A percentile compares a stretch with the other conserved stretches of the same genome.
These are phyloP conservation scores for Chrysopa pallens DNA, from an alignment of 1,140 invertebrate genomes.

Conservation along the genomic window DNA sequence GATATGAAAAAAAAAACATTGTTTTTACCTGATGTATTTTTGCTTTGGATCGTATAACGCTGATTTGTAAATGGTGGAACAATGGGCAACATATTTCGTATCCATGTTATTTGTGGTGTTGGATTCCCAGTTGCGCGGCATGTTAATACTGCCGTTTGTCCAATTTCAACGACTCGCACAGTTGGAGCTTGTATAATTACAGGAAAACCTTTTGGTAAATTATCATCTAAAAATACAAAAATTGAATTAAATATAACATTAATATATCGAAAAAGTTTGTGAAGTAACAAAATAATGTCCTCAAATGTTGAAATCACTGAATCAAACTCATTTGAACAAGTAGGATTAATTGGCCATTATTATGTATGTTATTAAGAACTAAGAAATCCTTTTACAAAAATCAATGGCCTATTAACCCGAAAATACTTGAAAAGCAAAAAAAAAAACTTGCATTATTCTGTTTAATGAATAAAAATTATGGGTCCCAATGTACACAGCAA, in stretches of 20 bases:
- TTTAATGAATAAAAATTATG: too few species aligned
- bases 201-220: slow-evolving; percentile 80
- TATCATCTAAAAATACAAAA: slow-evolving; percentile 40
- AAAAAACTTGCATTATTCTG: too few species aligned
- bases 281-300: too few species aligned
- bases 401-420: too few species aligned
- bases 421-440: too few species aligned
- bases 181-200: slow-evolving; percentile 63
- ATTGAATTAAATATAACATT: slow-evolving; percentile 17
- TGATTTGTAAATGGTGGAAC: slow-evolving; percentile 68
- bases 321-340: too few species aligned
- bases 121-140: slow-evolving; percentile 79
- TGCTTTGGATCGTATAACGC: slow-evolving; percentile 63
- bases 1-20: too few species aligned
- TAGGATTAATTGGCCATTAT: too few species aligned
- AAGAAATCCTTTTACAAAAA: too few species aligned
- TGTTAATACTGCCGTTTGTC: slow-evolving; percentile 71
- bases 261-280: slow-evolving; percentile 5
- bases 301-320: too few species aligned
- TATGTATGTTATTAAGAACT: too few species aligned
- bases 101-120: slow-evolving; percentile 74
- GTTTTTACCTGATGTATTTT: slow-evolving; percentile 52
- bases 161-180: slow-evolving; percentile 86
- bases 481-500: too few species aligned
- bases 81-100: slow-evolving; percentile 72